These are phyloP conservation scores for Coregonus suidteri DNA, from an alignment of 2,797 vertebrate genomes.

Conservation along the genomic window DNA sequence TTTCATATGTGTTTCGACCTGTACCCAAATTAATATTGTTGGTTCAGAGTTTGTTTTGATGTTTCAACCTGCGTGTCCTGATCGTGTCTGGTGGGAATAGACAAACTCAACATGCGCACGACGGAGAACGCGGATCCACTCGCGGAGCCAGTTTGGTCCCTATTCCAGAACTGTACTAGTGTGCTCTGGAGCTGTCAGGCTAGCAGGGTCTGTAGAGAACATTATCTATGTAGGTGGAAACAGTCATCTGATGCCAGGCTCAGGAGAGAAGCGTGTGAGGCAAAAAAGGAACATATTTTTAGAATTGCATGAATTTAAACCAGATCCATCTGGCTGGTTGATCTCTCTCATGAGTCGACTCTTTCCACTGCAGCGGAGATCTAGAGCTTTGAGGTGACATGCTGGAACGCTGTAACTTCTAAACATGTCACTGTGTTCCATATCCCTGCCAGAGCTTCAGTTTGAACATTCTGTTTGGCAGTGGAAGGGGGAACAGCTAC, in stretches of 20 bases:
- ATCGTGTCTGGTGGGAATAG: too few species aligned
- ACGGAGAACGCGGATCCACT: too few species aligned
- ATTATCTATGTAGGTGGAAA: constrained; percentile 13
- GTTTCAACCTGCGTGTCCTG: too few species aligned
- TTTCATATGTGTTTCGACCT: too few species aligned
- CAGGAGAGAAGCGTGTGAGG: constrained; percentile 31
- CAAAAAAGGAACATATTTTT: constrained; percentile 39
- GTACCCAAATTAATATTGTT: too few species aligned
- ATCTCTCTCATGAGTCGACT: constrained; percentile 35
- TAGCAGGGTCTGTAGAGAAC: constrained; percentile 9
- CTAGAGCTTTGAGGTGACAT: not conserved
- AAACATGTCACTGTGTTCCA: not conserved
- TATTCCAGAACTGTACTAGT: too few species aligned
- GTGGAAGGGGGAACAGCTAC: not conserved
- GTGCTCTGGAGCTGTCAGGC: constrained; percentile 11
- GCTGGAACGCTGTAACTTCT: not conserved
- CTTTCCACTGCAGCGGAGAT: not conserved
- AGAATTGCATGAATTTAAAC: constrained; percentile 47
- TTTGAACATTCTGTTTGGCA: not conserved
- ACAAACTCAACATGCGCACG: too few species aligned
- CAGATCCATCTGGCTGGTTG: constrained; percentile 42
- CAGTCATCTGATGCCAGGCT: constrained; percentile 34
- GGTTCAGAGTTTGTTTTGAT: too few species aligned
- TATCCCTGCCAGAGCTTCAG: not conserved
- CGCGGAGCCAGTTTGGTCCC: too few species aligned